Evolutionary conservation across 2,113 vertebrate genomes (phyloP).

Genomic region (Echinops telfairi): DNA sequence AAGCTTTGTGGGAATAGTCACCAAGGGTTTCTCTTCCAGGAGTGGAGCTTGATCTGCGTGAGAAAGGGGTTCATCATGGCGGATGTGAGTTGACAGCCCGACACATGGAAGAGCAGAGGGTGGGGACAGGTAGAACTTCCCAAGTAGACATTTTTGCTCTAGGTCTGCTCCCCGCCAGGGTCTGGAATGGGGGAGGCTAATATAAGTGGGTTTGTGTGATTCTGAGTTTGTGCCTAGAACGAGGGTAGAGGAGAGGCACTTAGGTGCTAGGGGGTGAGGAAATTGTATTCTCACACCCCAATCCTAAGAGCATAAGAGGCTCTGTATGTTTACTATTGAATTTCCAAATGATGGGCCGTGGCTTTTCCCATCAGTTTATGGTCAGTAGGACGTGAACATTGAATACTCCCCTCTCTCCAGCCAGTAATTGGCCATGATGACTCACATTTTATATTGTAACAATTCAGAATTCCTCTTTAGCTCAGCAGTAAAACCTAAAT

Average conservation of each 20-base stretch:
- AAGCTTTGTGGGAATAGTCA: constrained; percentile 39
- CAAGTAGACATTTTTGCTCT: background rate
- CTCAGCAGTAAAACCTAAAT: background rate
- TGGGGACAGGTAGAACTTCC: background rate
- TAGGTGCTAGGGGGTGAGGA: background rate
- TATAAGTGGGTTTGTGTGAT: background rate
- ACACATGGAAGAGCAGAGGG: background rate
- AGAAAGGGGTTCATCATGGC: constrained; percentile 79
- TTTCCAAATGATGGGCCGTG: background rate
- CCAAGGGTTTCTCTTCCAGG: constrained; percentile 75
- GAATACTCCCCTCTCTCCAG: background rate
- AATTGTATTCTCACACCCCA: background rate
- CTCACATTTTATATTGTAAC: background rate
- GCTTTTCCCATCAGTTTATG: background rate
- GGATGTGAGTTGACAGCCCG: constrained; percentile 76
- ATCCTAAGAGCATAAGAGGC: background rate
- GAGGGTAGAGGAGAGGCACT: background rate
- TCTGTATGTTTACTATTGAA: background rate
- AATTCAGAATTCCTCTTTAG: background rate
- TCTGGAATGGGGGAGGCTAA: background rate
- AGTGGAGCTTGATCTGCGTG: constrained; percentile 51
- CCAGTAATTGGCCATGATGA: background rate
- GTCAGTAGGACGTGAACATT: background rate
- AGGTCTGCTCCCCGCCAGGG: background rate
- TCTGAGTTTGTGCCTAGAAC: background rate